Percentiles rank a stretch among this genome's conserved stretches.
Evolutionary conservation across 2,888 invertebrate genomes (phyloP).

Genomic region (Eucriotettix oculatus): DNA sequence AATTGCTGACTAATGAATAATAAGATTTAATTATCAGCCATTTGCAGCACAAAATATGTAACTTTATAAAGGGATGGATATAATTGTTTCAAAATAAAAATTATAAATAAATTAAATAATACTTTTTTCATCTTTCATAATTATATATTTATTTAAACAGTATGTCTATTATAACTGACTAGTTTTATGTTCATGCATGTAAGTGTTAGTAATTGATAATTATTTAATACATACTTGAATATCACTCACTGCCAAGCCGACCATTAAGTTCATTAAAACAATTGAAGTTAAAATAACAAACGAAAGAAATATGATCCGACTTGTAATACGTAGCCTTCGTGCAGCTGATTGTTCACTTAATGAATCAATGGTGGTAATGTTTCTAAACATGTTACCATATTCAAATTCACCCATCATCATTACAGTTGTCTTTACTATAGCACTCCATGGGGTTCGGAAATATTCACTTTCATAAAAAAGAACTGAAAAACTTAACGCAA

Average conservation of each 20-base stretch:
- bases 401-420: constrained; percentile 43
- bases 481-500: constrained; percentile 35
- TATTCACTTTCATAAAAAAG: constrained; percentile 29
- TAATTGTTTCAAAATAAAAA: too few relatives aligned
- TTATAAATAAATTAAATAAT: too few relatives aligned
- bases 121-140: too few relatives aligned
- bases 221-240: constrained; percentile 18
- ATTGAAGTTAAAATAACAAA: constrained; percentile 35
- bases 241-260: constrained; percentile 37
- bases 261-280: constrained; percentile 37
- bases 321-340: constrained; percentile 19
- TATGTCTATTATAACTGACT: too few relatives aligned
- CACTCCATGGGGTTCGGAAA: constrained; percentile 26
- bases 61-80: too few relatives aligned
- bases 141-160: too few relatives aligned
- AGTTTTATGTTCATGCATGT: too few relatives aligned
- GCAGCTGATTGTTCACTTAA: constrained; percentile 9
- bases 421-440: constrained; percentile 33
- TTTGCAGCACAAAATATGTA: too few relatives aligned
- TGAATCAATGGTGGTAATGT: constrained; percentile 8
- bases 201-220: not conserved
- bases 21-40: too few relatives aligned
- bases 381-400: constrained; percentile 26
- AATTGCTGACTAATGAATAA: too few relatives aligned
- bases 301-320: constrained; percentile 30